Conservation (phyloP, 1,140 invertebrate genomes). For the Drosophila parvula region DNA sequence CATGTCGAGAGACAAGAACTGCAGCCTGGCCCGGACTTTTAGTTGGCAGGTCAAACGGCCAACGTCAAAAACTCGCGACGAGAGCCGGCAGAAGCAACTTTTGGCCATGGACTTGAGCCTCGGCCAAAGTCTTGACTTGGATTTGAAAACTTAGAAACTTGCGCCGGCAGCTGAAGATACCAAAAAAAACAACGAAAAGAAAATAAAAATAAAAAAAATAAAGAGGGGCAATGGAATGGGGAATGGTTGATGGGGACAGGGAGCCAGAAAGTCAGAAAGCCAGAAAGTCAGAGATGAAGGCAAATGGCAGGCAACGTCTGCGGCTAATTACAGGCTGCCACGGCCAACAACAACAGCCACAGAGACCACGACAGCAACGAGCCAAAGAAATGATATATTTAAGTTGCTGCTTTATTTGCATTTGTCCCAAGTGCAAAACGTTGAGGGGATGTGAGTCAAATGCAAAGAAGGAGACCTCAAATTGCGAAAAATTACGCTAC, state of each 20-base stretch:
- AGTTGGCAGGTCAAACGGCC: conserved; percentile 67
- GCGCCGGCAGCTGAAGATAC: conserved; percentile 66
- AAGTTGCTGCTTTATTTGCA: conserved; percentile 57
- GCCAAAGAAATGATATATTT: conserved; percentile 70
- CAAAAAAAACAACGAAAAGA: conserved; percentile 42
- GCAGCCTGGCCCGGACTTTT: conserved; percentile 51
- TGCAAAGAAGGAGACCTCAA: neutral
- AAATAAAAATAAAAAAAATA: conserved; percentile 16
- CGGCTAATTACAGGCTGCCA: conserved; percentile 79
- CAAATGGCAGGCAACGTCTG: conserved; percentile 72
- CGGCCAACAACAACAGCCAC: conserved; percentile 30
- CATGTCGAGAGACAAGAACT: conserved; percentile 28
- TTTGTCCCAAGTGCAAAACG: conserved; percentile 29
- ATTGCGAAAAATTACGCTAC: conserved; percentile 4
- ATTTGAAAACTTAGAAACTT: conserved; percentile 71
- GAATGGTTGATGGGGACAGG: conserved; percentile 19
- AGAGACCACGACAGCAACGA: conserved; percentile 50
- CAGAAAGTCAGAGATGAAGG: conserved; percentile 41
- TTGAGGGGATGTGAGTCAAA: conserved; percentile 2
- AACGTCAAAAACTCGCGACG: conserved; percentile 62
- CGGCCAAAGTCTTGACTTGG: conserved; percentile 52
- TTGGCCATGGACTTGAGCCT: conserved; percentile 64
- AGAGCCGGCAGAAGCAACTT: conserved; percentile 37
- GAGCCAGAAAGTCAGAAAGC: conserved; percentile 30
- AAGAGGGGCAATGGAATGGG: neutral